Conservation (phyloP, 2,888 invertebrate species). For the Chrysolina haemoptera region DNA sequence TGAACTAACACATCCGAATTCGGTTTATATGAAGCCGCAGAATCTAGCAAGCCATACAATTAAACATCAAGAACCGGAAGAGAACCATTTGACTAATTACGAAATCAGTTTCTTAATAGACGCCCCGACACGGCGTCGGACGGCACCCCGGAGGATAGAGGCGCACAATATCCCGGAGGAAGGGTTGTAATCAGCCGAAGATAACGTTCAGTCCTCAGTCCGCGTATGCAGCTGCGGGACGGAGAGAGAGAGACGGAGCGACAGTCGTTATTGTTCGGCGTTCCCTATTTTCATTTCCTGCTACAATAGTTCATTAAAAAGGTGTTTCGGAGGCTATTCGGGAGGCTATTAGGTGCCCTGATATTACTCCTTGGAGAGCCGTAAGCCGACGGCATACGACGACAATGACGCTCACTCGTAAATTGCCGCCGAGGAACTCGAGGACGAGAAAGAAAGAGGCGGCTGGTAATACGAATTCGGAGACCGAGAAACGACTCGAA, state of each 20-base stretch:
- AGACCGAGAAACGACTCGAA: neutral
- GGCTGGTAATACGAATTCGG: constrained; percentile 21
- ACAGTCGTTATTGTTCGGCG: constrained; percentile 64
- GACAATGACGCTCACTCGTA: constrained; percentile 71
- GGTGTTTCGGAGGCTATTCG: constrained; percentile 82
- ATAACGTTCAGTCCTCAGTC: constrained; percentile 47
- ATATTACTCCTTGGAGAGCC: constrained; percentile 72
- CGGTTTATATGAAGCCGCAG: no score
- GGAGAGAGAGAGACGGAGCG: constrained; percentile 50
- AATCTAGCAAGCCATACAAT: constrained; percentile 40
- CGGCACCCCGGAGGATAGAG: constrained; percentile 58
- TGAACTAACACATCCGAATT: no score
- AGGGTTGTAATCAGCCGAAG: constrained; percentile 58
- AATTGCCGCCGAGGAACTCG: constrained; percentile 64
- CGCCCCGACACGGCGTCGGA: constrained; percentile 60
- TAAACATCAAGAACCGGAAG: constrained; percentile 56
- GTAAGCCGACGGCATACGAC: constrained; percentile 69
- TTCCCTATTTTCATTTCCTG: constrained; percentile 71
- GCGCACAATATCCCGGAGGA: constrained; percentile 57
- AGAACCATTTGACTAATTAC: constrained; percentile 63
- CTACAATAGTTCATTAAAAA: constrained; percentile 80
- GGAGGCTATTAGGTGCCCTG: constrained; percentile 78
- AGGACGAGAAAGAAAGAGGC: constrained; percentile 41
- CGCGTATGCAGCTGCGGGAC: constrained; percentile 52
- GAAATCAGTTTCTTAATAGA: constrained; percentile 65